Percentiles rank a stretch among this genome's conserved stretches.
phyloP scores from a whole-genome alignment of 2,888 invertebrate genomes.

The Litoditis marina region DNA sequence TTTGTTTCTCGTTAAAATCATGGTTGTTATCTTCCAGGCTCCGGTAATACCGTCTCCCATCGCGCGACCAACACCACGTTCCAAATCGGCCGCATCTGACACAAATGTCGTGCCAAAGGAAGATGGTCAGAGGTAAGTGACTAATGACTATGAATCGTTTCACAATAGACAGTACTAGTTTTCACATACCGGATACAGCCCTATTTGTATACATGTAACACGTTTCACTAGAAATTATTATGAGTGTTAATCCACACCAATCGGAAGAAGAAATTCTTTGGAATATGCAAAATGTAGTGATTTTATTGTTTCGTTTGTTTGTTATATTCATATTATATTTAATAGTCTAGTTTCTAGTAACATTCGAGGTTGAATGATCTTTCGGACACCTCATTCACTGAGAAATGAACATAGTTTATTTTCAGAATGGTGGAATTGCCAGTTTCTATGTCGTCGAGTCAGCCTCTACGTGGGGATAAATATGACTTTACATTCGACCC shows the following conservation, averaged over 20 bases:
- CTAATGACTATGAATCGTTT: neutral
- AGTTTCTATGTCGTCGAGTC: neutral
- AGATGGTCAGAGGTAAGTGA: constrained; percentile 5
- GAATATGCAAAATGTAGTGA: no score
- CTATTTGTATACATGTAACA: no score
- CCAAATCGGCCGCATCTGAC: constrained; percentile 6
- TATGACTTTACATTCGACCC: constrained; percentile 47
- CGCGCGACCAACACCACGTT: constrained; percentile 39
- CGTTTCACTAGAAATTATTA: no score
- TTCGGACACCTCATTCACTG: neutral
- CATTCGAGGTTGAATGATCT: neutral
- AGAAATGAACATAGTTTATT: neutral
- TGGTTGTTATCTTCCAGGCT: constrained; percentile 7
- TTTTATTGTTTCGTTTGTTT: no score
- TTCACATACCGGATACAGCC: no score
- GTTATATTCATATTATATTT: no score
- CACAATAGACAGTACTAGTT: no score
- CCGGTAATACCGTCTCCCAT: constrained; percentile 45
- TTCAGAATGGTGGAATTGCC: constrained; percentile 16
- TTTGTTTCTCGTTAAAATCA: no score
- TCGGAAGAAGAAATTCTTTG: no score
- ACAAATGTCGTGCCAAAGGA: constrained; percentile 4
- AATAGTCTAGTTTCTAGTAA: no score
- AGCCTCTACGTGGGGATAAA: constrained; percentile 3
- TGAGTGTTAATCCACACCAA: no score